phyloP scores from a whole-genome alignment of 2,888 invertebrate genomes.

The Lamellibrachia columna region DNA sequence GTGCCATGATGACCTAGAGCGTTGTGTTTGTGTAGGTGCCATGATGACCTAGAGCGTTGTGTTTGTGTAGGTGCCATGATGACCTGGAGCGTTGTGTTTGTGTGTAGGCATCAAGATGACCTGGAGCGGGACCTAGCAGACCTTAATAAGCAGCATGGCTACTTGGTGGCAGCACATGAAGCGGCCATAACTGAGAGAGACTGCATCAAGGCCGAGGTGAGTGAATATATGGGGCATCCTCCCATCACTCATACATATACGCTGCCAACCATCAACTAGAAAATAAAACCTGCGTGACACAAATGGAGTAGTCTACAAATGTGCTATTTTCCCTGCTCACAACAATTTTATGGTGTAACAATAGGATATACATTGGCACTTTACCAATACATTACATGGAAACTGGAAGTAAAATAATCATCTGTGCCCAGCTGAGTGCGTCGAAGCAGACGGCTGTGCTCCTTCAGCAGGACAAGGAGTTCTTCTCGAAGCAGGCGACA shows the following conservation, averaged over 20 bases:
- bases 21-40: not conserved
- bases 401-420: too few species aligned
- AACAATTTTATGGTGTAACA: too few species aligned
- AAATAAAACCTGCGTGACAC: not conserved
- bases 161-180: slow-evolving; percentile 54
- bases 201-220: slow-evolving; percentile 58
- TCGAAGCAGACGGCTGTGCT: slow-evolving; percentile 57
- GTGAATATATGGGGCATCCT: not conserved
- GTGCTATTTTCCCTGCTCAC: too few species aligned
- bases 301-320: not conserved
- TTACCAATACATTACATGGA: not conserved
- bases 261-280: too few species aligned
- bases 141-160: slow-evolving; percentile 52
- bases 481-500: slow-evolving; percentile 58
- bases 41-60: not conserved
- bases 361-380: too few species aligned
- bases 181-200: slow-evolving; percentile 58
- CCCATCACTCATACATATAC: not conserved
- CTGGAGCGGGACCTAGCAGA: slow-evolving; percentile 57
- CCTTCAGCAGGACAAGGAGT: slow-evolving; percentile 64
- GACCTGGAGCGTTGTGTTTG: not conserved
- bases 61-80: not conserved
- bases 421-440: slow-evolving; percentile 48
- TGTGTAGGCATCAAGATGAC: slow-evolving; percentile 58
- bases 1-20: not conserved